A percentile compares a stretch with the other conserved stretches of the same genome.
Evolutionary conservation across 2,888 invertebrate species (phyloP).

Genomic region (Acrocera orbiculus): DNA sequence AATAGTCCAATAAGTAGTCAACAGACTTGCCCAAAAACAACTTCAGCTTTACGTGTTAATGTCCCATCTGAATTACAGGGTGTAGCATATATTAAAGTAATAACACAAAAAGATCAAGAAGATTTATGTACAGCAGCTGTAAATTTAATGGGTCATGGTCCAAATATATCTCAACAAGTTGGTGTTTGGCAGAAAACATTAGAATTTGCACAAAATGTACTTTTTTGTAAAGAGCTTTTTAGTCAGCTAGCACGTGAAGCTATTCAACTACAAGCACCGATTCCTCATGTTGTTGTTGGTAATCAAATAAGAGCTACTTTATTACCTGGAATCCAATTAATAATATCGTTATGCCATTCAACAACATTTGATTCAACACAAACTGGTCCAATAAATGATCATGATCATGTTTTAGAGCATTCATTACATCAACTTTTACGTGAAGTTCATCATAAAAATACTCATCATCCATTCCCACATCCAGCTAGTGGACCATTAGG

Average conservation of each 20-base stretch:
- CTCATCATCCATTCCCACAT: constrained; percentile 87
- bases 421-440: constrained; percentile 84
- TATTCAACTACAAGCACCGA: constrained; percentile 78
- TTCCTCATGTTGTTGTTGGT: constrained; percentile 92
- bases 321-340: constrained; percentile 80
- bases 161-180: constrained; percentile 44
- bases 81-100: constrained; percentile 87
- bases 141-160: constrained; percentile 57
- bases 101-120: constrained; percentile 89
- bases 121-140: constrained; percentile 72
- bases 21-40: constrained; percentile 38
- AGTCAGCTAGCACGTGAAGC: constrained; percentile 88
- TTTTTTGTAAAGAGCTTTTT: constrained; percentile 93
- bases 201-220: constrained; percentile 92
- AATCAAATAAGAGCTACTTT: constrained; percentile 94
- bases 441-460: constrained; percentile 82
- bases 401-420: constrained; percentile 93
- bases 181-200: constrained; percentile 86
- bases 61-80: constrained; percentile 91
- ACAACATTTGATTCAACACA: constrained; percentile 38
- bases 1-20: constrained; percentile 29
- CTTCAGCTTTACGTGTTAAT: constrained; percentile 71
- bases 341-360: constrained; percentile 82
- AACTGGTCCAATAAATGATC: constrained; percentile 42
- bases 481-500: constrained; percentile 87